These are phyloP conservation scores for Catharus ustulatus DNA, from an alignment of 2,797 vertebrate species.

Conservation along the genomic window DNA sequence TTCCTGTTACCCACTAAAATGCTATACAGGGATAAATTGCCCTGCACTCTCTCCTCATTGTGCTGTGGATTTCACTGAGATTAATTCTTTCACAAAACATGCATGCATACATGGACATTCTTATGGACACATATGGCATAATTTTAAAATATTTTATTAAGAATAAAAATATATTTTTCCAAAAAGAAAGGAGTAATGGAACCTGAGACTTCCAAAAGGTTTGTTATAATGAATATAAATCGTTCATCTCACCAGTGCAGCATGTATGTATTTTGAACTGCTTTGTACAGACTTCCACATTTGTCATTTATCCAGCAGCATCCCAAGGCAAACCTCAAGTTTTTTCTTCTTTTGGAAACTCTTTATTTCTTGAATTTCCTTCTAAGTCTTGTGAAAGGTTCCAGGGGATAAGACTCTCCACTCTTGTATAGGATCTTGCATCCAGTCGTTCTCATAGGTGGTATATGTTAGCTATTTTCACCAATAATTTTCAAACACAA, in stretches of 20 bases:
- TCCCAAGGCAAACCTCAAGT: not conserved
- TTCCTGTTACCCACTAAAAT: not conserved
- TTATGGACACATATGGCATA: not conserved
- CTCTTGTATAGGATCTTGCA: not conserved
- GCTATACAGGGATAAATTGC: not conserved
- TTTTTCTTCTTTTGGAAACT: not conserved
- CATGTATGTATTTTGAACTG: not conserved
- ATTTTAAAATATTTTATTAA: slow-evolving; percentile 39
- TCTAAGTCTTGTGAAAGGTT: not conserved
- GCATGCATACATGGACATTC: not conserved
- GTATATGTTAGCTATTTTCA: not conserved
- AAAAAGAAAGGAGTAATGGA: not conserved
- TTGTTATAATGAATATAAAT: not conserved
- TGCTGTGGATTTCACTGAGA: not conserved
- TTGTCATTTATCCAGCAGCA: not conserved
- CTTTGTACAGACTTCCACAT: not conserved
- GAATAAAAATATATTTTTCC: not conserved
- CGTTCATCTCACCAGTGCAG: not conserved
- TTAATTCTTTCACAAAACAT: not conserved
- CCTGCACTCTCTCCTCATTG: not conserved
- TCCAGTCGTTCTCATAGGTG: not conserved
- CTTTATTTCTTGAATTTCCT: not conserved
- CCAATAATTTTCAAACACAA: not conserved
- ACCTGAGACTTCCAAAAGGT: not conserved
- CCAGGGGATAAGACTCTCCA: not conserved